These are phyloP conservation scores for Alloplasta piceator DNA, from an alignment of 2,888 invertebrate genomes.

Conservation along the genomic window DNA sequence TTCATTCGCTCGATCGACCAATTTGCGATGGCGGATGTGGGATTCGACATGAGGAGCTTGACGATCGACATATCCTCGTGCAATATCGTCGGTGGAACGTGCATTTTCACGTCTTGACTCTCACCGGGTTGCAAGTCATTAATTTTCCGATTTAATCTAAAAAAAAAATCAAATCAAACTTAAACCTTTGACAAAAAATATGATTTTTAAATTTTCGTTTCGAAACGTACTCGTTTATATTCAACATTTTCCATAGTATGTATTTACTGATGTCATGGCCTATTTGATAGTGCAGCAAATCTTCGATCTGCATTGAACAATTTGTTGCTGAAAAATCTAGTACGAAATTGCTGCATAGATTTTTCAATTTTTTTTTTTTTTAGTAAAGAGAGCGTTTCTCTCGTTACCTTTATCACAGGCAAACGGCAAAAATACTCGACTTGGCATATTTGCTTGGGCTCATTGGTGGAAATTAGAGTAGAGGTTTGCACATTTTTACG, in stretches of 20 bases:
- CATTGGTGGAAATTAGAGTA: constrained; percentile 61
- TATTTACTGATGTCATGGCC: constrained; percentile 76
- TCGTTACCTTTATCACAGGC: constrained; percentile 79
- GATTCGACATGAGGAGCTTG: constrained; percentile 78
- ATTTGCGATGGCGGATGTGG: constrained; percentile 70
- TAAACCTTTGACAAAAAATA: not conserved
- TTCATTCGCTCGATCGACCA: constrained; percentile 78
- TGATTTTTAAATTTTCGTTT: constrained; percentile 10
- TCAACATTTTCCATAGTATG: constrained; percentile 81
- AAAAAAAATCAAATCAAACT: constrained; percentile 17
- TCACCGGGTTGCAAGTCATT: constrained; percentile 70
- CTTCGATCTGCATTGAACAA: constrained; percentile 77
- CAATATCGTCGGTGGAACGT: constrained; percentile 76
- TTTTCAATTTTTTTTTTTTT: too few relatives aligned
- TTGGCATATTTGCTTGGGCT: constrained; percentile 69
- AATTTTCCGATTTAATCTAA: constrained; percentile 77
- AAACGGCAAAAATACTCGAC: constrained; percentile 77
- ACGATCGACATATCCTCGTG: constrained; percentile 73
- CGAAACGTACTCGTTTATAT: constrained; percentile 80
- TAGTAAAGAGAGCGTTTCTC: not conserved
- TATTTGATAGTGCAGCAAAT: constrained; percentile 76
- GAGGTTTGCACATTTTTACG: constrained; percentile 71
- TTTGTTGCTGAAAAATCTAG: not conserved
- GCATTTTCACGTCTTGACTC: constrained; percentile 70
- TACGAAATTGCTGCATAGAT: too few relatives aligned